Base-by-base conservation (phyloP, 2,797 vertebrate species). In the Lycodopsis pacificus region DNA sequence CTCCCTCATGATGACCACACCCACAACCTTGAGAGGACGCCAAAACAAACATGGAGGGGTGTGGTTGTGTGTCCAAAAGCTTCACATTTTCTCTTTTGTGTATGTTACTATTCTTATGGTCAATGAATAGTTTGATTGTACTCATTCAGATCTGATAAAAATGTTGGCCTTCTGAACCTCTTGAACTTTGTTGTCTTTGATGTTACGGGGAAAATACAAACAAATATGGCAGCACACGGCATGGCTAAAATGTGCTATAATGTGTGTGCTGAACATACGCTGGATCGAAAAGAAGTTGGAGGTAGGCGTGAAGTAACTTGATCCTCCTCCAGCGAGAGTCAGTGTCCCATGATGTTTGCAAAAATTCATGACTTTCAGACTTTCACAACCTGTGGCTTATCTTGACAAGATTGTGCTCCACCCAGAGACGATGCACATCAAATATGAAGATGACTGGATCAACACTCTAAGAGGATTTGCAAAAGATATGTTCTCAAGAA, bases 1-100 rank as follows among this genome's bases (percentile, higher is more conserved):
- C 77, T 79, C 84, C 85, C 77, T 86, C 65, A 5, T 27, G 17
- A 38, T 34, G 63, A 57, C 80, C 89, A 91, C 91, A 80, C 90
- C 91, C 78, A 85, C 74, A 54, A 48, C 46, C 14, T 65, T 8
- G 32, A 5, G 25, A 53, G 65, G 56, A 86, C 8, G 82, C 77
- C 79, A 84, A 88, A 81, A 76, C 85, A 91, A 90, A 69, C 82
- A 88, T 4, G 0, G 13, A 69, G 62, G 76, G 85, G 90, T 69
- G 89, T 87, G 89, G 86, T 46, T 74, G 74, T 85, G 38, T 76
- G 76, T 69, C 66, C 17, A 85, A 73, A 81, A 42, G 48, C 49
- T 83, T 80, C 40, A 51, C 7, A 77, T 75, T 83, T 63, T 76
- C 17, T 84, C 70, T 48, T 68, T 78, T 79, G 57, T 73, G 54